A percentile compares a stretch with the other conserved stretches of the same genome.
Conservation (phyloP, 1,140 invertebrate species). For the Procambarus clarkii region DNA sequence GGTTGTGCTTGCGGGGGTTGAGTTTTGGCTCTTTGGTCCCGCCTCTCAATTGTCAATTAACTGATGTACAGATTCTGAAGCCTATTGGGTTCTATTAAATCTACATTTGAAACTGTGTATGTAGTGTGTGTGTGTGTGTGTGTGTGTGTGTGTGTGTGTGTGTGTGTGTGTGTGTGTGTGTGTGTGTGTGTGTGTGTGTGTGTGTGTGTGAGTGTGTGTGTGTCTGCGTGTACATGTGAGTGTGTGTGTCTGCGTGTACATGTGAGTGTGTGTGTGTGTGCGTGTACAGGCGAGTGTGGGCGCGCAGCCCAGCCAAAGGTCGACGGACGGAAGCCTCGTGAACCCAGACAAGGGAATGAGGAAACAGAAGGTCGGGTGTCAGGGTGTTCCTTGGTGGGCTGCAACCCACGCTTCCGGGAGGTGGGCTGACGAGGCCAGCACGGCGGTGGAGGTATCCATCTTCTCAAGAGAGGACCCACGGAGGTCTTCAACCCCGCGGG, state of each 20-base stretch:
- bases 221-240: neutral
- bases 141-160: neutral
- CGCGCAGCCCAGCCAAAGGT: neutral
- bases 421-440: neutral
- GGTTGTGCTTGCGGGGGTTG: too few species aligned
- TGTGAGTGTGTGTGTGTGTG: conserved; percentile 5
- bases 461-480: too few species aligned
- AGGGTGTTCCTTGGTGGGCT: neutral
- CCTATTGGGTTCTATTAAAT: too few species aligned
- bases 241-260: conserved; percentile 1
- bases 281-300: neutral
- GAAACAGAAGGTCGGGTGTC: conserved; percentile 12
- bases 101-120: too few species aligned
- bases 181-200: conserved; percentile 13
- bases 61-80: too few species aligned
- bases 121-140: neutral
- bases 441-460: neutral
- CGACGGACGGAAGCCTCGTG: neutral
- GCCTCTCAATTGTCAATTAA: too few species aligned
- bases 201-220: conserved; percentile 9
- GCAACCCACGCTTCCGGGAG: conserved; percentile 7
- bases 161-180: conserved; percentile 15
- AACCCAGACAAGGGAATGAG: neutral
- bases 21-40: too few species aligned
- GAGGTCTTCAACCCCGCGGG: too few species aligned